Percentiles rank a stretch among this genome's conserved stretches.
phyloP scores from a whole-genome alignment of 2,888 invertebrate species.

The Tiliacea aurago region DNA sequence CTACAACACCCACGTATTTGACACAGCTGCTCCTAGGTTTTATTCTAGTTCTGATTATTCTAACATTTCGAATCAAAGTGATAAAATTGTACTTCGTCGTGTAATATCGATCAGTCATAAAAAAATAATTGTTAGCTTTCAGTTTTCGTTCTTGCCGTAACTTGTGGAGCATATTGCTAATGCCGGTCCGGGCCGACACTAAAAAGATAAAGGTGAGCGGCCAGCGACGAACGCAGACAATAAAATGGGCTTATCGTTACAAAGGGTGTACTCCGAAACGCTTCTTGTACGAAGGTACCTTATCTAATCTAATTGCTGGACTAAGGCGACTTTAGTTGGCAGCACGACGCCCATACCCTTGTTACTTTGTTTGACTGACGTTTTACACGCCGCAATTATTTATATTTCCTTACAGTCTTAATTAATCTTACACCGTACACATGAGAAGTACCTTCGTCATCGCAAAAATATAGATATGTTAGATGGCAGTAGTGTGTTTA shows the following conservation, averaged over 20 bases:
- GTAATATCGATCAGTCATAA: conserved; percentile 63
- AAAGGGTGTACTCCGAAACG: conserved; percentile 73
- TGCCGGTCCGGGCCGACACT: conserved; percentile 78
- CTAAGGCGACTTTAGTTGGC: conserved; percentile 35
- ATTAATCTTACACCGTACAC: conserved; percentile 14
- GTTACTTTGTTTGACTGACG: conserved; percentile 22
- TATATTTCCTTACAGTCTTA: not conserved
- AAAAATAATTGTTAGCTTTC: conserved; percentile 71
- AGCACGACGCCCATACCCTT: conserved; percentile 29
- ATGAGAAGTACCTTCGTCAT: not conserved
- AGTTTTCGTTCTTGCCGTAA: conserved; percentile 77
- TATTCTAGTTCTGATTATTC: conserved; percentile 10
- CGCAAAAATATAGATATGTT: not conserved
- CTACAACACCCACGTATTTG: conserved; percentile 36
- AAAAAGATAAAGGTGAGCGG: conserved; percentile 83
- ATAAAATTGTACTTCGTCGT: conserved; percentile 28
- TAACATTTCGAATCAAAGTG: not conserved
- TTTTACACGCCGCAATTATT: conserved; percentile 14
- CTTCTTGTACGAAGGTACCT: conserved; percentile 65
- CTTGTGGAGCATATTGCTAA: conserved; percentile 82
- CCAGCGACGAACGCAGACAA: conserved; percentile 78
- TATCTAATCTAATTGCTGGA: conserved; percentile 71
- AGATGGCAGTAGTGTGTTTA: not conserved
- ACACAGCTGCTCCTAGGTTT: conserved; percentile 29
- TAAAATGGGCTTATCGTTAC: conserved; percentile 84